These are phyloP conservation scores for Oxyteleia sp. DNA, from an alignment of 2,888 invertebrate genomes.

Conservation along the genomic window DNA sequence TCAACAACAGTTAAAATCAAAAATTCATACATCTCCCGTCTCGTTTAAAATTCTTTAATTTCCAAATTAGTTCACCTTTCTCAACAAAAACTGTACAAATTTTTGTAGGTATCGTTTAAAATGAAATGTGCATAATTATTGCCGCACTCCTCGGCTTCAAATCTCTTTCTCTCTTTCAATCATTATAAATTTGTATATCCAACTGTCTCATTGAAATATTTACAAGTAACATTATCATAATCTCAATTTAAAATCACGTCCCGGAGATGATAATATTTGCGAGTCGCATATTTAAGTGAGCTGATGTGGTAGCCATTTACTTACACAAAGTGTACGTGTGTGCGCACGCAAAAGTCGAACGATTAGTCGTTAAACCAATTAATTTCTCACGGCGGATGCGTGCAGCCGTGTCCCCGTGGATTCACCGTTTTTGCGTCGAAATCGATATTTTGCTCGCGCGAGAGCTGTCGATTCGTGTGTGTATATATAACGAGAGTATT, in stretches of 20 bases:
- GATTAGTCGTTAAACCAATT: constrained; percentile 64
- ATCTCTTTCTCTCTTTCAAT: constrained; percentile 35
- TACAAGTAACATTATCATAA: constrained; percentile 67
- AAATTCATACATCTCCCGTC: too few species aligned
- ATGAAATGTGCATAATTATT: constrained; percentile 43
- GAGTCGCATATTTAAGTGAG: constrained; percentile 49
- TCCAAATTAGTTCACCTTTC: too few species aligned
- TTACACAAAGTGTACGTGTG: constrained; percentile 49
- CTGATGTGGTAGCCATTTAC: constrained; percentile 37
- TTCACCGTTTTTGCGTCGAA: constrained; percentile 34
- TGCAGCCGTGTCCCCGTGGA: constrained; percentile 6
- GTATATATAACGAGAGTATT: constrained; percentile 71
- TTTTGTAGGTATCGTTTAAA: constrained; percentile 19
- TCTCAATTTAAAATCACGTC: constrained; percentile 59
- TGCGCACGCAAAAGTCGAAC: constrained; percentile 23
- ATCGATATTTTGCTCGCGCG: constrained; percentile 62
- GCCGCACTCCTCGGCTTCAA: not conserved
- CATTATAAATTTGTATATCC: constrained; percentile 58
- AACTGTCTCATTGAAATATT: constrained; percentile 65
- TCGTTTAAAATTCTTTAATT: too few species aligned
- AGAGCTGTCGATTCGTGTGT: constrained; percentile 64
- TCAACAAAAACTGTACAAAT: too few species aligned
- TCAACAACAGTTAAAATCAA: too few species aligned
- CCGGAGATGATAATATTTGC: constrained; percentile 47
- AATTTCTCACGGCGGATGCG: constrained; percentile 49